Evolutionary conservation across 2,888 invertebrate genomes (phyloP), one percentile per base, ranked within the genome.

Genomic region (Baccha elongata): DNA sequence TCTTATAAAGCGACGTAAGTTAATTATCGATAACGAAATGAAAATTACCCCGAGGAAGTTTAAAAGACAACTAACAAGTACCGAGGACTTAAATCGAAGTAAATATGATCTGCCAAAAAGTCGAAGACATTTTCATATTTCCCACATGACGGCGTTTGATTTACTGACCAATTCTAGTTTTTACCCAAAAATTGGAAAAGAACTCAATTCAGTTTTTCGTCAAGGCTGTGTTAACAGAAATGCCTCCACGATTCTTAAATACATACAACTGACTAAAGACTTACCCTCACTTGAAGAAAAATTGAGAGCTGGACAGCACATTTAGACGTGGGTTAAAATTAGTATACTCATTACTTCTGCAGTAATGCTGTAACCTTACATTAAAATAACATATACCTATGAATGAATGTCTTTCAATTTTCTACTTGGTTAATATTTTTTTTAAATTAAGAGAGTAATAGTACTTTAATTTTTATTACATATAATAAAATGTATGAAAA

Each of bases 131-230:
- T 87, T 85, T 13, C 72, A 87, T 11, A 64, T 84, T 0, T 85
- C 79, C 0, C 86, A 88, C n/a, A 64, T 32, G 2, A 88, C 87
- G 0, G 90, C 90, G 0, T 90, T 87, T 19, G 89, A 90, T 81
- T 69, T 88, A 44, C 68, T 90, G 6, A 89, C 88, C 3, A 85
- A 84, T n/a, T 86, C 89, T 0, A 79, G 84, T 44, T 76, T 79
- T 0, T n/a, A 37, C 0, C 50, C 46, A 0, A 23, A 35, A 4
- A 79, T 87, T 15, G 26, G 85, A 2, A 21, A 21, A 2, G 73
- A 85, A 15, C 73, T 87, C 13, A 86, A 86, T 58, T 6, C 81
- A 26, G 81, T 85, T 26, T 87, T 87, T 72, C 86, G 85, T 0
- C 76, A 81, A 19, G 79, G 85, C 5, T 87, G 87, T 55, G 21